phyloP scores from a whole-genome alignment of 2,797 vertebrate species.

The Pristis pectinata region DNA sequence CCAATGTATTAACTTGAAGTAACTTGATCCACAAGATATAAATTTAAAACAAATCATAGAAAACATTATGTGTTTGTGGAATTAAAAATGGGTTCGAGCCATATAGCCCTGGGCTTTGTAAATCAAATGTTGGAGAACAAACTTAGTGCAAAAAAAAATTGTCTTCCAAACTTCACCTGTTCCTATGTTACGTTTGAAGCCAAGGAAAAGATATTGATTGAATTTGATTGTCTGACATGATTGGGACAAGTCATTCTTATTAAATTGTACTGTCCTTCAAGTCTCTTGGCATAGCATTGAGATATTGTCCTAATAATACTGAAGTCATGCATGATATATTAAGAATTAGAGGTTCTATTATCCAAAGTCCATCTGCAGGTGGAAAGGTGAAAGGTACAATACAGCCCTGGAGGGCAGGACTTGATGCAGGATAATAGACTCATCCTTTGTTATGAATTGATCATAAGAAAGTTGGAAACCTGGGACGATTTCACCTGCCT shows the following conservation, averaged over 20 bases:
- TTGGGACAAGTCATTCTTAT: not conserved
- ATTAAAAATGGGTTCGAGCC: not conserved
- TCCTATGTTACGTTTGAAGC: not conserved
- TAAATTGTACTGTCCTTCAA: not conserved
- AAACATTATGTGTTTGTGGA: not conserved
- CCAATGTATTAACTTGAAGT: not conserved
- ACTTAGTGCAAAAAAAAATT: not conserved
- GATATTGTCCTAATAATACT: not conserved
- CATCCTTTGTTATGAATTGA: not conserved
- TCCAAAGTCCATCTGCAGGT: not conserved
- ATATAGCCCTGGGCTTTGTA: not conserved
- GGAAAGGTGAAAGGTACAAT: not conserved
- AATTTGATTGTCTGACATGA: not conserved
- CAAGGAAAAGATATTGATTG: not conserved
- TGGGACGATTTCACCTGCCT: not conserved
- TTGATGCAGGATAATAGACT: not conserved
- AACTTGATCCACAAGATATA: not conserved
- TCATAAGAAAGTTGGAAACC: not conserved
- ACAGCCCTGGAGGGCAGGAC: not conserved
- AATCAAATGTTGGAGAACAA: not conserved
- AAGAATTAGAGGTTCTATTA: not conserved
- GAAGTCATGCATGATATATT: not conserved
- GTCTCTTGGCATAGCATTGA: not conserved
- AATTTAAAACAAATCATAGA: not conserved
- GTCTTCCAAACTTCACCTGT: not conserved